Evolutionary conservation across 2,113 vertebrate genomes (phyloP).

Genomic region (Oryzias curvinotus): DNA sequence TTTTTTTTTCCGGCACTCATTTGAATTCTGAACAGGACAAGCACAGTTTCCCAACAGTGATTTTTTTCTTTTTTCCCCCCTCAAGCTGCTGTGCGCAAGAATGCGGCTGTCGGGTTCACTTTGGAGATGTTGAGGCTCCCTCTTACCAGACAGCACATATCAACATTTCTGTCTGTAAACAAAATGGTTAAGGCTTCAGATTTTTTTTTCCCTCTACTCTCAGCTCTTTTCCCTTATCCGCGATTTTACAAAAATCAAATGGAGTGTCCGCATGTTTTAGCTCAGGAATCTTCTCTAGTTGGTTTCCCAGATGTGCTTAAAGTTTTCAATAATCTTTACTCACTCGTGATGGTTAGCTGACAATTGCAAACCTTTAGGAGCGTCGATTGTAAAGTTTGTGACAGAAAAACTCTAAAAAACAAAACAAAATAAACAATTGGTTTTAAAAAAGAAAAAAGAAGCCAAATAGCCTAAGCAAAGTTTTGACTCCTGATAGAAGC

Average conservation of each 20-base stretch:
- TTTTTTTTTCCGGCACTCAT: slow-evolving; percentile 47
- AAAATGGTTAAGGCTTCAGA: slow-evolving; percentile 41
- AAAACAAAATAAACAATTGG: too few species aligned
- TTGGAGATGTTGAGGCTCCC: slow-evolving; percentile 54
- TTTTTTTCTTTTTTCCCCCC: slow-evolving; percentile 36
- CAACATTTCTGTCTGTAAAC: slow-evolving; percentile 59
- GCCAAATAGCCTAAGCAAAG: too few species aligned
- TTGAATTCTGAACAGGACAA: slow-evolving; percentile 58
- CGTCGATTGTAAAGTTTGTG: too few species aligned
- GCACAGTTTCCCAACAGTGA: slow-evolving; percentile 49
- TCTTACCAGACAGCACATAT: slow-evolving; percentile 44
- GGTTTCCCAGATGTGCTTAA: too few species aligned
- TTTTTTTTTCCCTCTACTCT: not conserved
- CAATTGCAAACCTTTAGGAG: too few species aligned
- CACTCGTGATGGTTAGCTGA: too few species aligned
- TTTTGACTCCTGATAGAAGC: too few species aligned
- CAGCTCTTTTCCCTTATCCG: slow-evolving; percentile 21
- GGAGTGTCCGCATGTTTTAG: slow-evolving; percentile 1
- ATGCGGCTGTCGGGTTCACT: slow-evolving; percentile 55
- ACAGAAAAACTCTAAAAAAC: too few species aligned
- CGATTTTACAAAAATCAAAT: not conserved
- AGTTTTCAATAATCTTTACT: too few species aligned
- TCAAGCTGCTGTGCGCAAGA: slow-evolving; percentile 47
- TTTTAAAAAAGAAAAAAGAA: too few species aligned
- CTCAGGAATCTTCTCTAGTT: too few species aligned